Conservation (phyloP, 2,797 vertebrate species). For the Sebastiscus tertius region DNA sequence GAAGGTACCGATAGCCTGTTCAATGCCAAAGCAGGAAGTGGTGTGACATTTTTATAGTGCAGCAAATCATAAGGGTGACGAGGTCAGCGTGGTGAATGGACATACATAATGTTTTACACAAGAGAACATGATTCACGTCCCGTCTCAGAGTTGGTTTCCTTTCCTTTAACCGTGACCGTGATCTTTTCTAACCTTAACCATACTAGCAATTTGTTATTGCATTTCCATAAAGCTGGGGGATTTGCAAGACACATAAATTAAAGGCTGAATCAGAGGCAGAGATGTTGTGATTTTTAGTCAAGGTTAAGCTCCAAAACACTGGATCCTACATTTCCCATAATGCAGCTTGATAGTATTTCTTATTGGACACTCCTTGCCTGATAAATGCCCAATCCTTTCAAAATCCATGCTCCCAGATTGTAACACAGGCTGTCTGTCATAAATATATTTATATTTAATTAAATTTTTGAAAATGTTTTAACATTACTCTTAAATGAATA, state of each 20-base stretch:
- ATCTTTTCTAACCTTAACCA: neutral
- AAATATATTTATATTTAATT: no score
- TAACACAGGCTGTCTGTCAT: no score
- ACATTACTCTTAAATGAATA: neutral
- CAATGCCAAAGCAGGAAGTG: neutral
- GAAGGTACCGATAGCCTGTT: neutral
- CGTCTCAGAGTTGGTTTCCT: neutral
- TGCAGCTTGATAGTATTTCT: neutral
- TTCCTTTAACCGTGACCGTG: neutral
- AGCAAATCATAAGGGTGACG: neutral
- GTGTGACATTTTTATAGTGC: neutral
- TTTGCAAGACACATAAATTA: neutral
- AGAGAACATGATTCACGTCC: neutral
- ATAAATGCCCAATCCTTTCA: neutral
- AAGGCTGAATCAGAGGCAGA: neutral
- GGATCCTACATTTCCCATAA: neutral
- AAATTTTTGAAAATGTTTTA: no score
- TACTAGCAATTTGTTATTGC: no score
- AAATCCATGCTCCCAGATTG: neutral
- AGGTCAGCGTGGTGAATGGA: neutral
- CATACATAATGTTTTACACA: no score
- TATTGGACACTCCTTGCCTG: neutral
- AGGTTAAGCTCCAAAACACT: neutral
- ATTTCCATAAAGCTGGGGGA: no score
- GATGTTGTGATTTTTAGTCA: neutral